Evolutionary conservation across 2,888 invertebrate species (phyloP).

Genomic region (Ichneumoninae sp.): DNA sequence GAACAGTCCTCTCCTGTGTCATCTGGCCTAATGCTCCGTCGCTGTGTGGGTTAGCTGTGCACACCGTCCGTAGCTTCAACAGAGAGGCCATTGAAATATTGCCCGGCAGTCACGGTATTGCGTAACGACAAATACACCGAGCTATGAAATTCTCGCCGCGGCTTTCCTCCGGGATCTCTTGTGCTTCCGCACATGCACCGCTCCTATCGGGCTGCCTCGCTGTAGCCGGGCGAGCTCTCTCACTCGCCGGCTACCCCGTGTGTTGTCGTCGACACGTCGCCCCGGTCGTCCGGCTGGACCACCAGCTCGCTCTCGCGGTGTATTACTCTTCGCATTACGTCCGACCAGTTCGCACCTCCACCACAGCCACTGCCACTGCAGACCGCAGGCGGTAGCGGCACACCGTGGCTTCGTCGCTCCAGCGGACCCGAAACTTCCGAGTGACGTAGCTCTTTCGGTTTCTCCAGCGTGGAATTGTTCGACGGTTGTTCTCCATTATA

Average conservation of each 20-base stretch:
- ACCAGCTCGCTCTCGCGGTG: slow-evolving; percentile 44
- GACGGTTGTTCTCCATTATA: slow-evolving; percentile 9
- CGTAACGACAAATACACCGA: slow-evolving; percentile 42
- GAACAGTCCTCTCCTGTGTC: neutral
- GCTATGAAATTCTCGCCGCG: slow-evolving; percentile 41
- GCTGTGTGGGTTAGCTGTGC: neutral
- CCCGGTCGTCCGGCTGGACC: slow-evolving; percentile 38
- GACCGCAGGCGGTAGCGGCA: slow-evolving; percentile 43
- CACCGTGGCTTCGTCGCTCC: slow-evolving; percentile 32
- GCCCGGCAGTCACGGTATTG: slow-evolving; percentile 25
- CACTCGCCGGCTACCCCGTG: neutral
- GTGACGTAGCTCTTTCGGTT: slow-evolving; percentile 20
- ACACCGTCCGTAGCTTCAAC: neutral
- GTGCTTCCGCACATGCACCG: slow-evolving; percentile 13
- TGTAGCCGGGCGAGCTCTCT: neutral
- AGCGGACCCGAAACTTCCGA: slow-evolving; percentile 36
- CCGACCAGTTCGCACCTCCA: slow-evolving; percentile 52
- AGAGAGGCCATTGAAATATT: slow-evolving; percentile 31
- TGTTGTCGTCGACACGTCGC: slow-evolving; percentile 46
- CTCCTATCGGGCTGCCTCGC: slow-evolving; percentile 26
- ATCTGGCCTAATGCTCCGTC: neutral
- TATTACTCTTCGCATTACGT: slow-evolving; percentile 61
- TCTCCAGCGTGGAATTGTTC: neutral
- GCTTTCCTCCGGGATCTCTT: slow-evolving; percentile 42
- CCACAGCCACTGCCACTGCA: slow-evolving; percentile 28